Conservation (phyloP, 2,797 vertebrate species). For the Ctenopoma kingsleyae region DNA sequence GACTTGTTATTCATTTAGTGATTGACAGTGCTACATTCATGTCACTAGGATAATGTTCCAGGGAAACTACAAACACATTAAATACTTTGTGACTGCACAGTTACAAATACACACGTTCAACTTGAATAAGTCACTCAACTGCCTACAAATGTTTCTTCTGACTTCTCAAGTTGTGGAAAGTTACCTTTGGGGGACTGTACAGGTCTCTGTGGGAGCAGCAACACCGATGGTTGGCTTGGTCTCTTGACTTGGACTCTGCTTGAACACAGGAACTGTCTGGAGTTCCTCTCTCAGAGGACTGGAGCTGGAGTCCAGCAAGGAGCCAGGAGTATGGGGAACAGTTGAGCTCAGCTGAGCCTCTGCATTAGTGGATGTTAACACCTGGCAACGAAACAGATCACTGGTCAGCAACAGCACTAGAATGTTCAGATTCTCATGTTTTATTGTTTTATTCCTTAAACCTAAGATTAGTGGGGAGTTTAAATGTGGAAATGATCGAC, state of each 20-base stretch:
- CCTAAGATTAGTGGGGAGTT: too few relatives aligned
- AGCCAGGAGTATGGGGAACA: constrained; percentile 42
- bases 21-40: background rate
- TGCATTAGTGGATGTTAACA: constrained; percentile 19
- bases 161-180: background rate
- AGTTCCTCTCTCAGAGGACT: constrained; percentile 64
- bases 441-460: background rate
- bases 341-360: constrained; percentile 43
- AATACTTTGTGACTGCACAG: too few relatives aligned
- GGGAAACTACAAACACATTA: too few relatives aligned
- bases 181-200: constrained; percentile 74
- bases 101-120: background rate
- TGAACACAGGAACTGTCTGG: constrained; percentile 65
- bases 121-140: background rate
- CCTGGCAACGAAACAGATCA: constrained; percentile 33
- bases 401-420: background rate
- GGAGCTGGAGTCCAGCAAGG: constrained; percentile 40
- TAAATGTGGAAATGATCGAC: too few relatives aligned
- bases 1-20: background rate
- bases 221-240: constrained; percentile 3
- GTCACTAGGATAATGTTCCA: background rate
- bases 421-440: background rate
- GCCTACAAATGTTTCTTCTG: background rate
- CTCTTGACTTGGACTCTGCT: constrained; percentile 45
- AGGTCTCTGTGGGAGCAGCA: constrained; percentile 49